phyloP scores from a whole-genome alignment of 2,888 invertebrate species.

The Trisateles emortualis region DNA sequence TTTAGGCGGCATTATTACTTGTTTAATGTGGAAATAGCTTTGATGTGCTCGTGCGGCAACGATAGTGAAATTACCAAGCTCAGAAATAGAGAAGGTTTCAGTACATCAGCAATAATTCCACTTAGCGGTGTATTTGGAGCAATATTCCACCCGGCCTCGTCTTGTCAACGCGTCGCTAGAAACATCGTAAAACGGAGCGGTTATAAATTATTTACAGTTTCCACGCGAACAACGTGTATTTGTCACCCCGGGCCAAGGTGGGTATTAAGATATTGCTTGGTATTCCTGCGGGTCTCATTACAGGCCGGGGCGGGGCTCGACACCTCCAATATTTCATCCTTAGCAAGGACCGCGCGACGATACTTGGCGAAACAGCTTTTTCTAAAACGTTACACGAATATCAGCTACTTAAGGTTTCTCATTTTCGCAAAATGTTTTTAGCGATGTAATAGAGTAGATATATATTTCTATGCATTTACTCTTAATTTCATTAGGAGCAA shows the following conservation, averaged over 20 bases:
- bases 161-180: slow-evolving; percentile 72
- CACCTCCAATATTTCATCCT: slow-evolving; percentile 81
- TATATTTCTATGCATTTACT: slow-evolving; percentile 60
- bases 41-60: slow-evolving; percentile 61
- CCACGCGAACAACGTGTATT: slow-evolving; percentile 78
- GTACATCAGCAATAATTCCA: slow-evolving; percentile 71
- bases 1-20: slow-evolving; percentile 60
- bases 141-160: slow-evolving; percentile 62
- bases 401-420: slow-evolving; percentile 53
- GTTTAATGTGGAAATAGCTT: slow-evolving; percentile 60
- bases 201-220: slow-evolving; percentile 85
- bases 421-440: slow-evolving; percentile 69
- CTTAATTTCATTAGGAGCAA: slow-evolving; percentile 78
- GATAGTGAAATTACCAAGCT: slow-evolving; percentile 58
- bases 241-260: slow-evolving; percentile 78
- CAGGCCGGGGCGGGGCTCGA: slow-evolving; percentile 69
- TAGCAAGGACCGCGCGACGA: slow-evolving; percentile 59
- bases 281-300: slow-evolving; percentile 84
- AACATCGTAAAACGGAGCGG: slow-evolving; percentile 72
- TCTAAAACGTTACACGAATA: slow-evolving; percentile 58
- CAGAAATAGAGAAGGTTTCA: slow-evolving; percentile 53
- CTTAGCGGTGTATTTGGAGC: slow-evolving; percentile 57
- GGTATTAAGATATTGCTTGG: slow-evolving; percentile 85
- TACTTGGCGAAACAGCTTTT: slow-evolving; percentile 57
- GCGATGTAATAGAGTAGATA: slow-evolving; percentile 38